A percentile compares a stretch with the other conserved stretches of the same genome.
Evolutionary conservation across 2,113 vertebrate genomes (phyloP).

Genomic region (Azemiops feae): DNA sequence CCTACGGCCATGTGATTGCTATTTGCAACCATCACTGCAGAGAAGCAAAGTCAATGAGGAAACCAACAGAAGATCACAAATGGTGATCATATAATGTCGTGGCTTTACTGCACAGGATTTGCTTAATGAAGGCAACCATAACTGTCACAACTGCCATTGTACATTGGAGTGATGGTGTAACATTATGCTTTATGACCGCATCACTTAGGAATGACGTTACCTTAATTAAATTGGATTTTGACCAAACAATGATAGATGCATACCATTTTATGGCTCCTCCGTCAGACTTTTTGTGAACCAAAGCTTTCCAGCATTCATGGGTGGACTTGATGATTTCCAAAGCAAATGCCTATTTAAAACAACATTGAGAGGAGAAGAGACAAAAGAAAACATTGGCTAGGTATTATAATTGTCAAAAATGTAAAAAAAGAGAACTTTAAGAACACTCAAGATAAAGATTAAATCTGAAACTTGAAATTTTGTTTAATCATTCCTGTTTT

Average conservation of each 20-base stretch:
- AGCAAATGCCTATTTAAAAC: constrained; percentile 84
- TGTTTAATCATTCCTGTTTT: neutral
- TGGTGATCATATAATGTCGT: neutral
- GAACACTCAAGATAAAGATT: constrained; percentile 8
- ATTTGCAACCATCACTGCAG: neutral
- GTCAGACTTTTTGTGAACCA: constrained; percentile 82
- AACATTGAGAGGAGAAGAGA: constrained; percentile 10
- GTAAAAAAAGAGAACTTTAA: neutral
- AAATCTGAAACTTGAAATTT: constrained; percentile 14
- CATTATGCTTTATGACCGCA: neutral
- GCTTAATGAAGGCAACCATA: neutral
- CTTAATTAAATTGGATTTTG: neutral
- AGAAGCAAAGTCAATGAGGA: neutral
- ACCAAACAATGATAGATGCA: constrained; percentile 39
- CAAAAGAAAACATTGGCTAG: neutral
- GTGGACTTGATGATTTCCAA: constrained; percentile 83
- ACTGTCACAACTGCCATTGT: neutral
- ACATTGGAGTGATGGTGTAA: neutral
- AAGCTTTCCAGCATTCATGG: constrained; percentile 87
- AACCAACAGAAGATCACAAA: neutral
- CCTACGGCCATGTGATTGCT: neutral
- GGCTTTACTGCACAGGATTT: neutral
- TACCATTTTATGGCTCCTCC: constrained; percentile 84
- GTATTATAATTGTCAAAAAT: neutral
- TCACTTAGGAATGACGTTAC: neutral